phyloP scores from a whole-genome alignment of 2,888 invertebrate genomes.

The Xylota sylvarum region DNA sequence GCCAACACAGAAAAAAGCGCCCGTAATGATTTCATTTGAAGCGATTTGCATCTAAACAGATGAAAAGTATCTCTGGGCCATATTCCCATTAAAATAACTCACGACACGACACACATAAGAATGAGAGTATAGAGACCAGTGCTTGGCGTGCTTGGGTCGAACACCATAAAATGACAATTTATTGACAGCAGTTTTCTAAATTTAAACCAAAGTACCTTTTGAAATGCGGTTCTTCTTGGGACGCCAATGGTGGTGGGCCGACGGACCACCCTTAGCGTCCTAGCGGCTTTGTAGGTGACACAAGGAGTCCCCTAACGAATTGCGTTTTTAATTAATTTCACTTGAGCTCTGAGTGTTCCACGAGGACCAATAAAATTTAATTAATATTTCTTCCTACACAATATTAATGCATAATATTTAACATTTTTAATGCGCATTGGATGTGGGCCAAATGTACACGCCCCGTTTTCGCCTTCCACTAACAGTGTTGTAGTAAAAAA shows the following conservation, averaged over 20 bases:
- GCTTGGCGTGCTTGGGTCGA: slow-evolving; percentile 22
- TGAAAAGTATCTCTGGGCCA: slow-evolving; percentile 18
- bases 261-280: slow-evolving; percentile 43
- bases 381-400: slow-evolving; percentile 70
- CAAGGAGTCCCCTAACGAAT: slow-evolving; percentile 16
- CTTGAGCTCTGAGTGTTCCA: slow-evolving; percentile 33
- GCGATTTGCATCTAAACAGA: slow-evolving; percentile 35
- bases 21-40: background rate
- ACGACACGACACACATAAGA: background rate
- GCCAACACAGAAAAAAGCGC: background rate
- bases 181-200: slow-evolving; percentile 67
- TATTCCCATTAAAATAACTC: slow-evolving; percentile 27
- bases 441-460: slow-evolving; percentile 61
- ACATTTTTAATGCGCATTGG: slow-evolving; percentile 67
- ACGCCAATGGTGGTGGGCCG: background rate
- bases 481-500: background rate
- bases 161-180: slow-evolving; percentile 65
- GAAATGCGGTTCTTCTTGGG: background rate
- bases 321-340: slow-evolving; percentile 53
- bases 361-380: slow-evolving; percentile 70
- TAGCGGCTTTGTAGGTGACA: slow-evolving; percentile 1
- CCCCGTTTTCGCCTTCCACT: slow-evolving; percentile 29
- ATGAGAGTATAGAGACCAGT: background rate
- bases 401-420: slow-evolving; percentile 69
- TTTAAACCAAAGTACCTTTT: slow-evolving; percentile 52